These are phyloP conservation scores for Drosophila dunni DNA, from an alignment of 1,140 invertebrate species.

Conservation along the genomic window DNA sequence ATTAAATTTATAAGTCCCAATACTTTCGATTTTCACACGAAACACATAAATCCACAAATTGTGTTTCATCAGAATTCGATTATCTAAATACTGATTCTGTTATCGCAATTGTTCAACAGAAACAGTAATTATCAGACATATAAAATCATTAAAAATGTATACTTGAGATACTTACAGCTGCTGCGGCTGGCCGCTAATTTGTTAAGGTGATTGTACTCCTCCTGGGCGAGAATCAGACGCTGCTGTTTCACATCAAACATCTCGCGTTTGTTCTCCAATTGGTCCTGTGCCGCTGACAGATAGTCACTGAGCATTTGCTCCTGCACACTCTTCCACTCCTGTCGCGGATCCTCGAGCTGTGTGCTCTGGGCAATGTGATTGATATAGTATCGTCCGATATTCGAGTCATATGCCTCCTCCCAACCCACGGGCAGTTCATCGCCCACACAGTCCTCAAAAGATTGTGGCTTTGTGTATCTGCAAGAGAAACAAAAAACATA, in stretches of 20 bases:
- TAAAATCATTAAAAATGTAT: neutral
- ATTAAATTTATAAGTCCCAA: no score
- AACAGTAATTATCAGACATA: neutral
- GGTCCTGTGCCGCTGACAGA: conserved; percentile 96
- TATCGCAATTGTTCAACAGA: conserved; percentile 28
- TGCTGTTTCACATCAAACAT: conserved; percentile 98
- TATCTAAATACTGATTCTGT: conserved; percentile 24
- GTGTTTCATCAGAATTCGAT: neutral
- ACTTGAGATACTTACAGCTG: conserved; percentile 89
- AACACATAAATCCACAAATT: neutral
- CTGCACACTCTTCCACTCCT: conserved; percentile 98
- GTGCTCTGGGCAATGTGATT: conserved; percentile 98
- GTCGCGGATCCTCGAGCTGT: conserved; percentile 96
- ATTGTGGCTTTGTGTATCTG: conserved; percentile 98
- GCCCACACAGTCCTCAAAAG: conserved; percentile 98
- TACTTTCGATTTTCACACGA: no score
- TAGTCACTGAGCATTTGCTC: conserved; percentile 98
- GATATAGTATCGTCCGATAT: conserved; percentile 97
- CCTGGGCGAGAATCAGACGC: conserved; percentile 95
- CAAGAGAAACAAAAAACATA: conserved; percentile 80
- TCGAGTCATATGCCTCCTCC: conserved; percentile 97
- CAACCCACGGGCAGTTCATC: conserved; percentile 98
- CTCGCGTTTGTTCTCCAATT: conserved; percentile 97
- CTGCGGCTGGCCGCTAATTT: conserved; percentile 93
- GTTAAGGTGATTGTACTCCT: conserved; percentile 97